These are phyloP conservation scores for Glaucopsyche alexis DNA, from an alignment of 2,888 invertebrate species.

Conservation along the genomic window DNA sequence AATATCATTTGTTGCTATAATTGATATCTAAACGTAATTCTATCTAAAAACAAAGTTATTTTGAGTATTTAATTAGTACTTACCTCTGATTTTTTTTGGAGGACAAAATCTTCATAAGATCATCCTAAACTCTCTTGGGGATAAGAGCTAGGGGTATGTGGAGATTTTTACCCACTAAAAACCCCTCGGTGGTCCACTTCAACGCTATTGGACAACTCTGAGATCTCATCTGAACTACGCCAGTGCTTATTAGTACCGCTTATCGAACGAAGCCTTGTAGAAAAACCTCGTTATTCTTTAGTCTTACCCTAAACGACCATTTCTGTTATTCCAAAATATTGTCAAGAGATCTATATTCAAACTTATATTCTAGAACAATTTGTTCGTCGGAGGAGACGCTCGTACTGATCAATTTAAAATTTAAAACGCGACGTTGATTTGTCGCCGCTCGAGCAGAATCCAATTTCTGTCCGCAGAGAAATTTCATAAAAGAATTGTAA, in stretches of 20 bases:
- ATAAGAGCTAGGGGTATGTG: too few species aligned
- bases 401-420: conserved; percentile 35
- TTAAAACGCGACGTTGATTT: conserved; percentile 34
- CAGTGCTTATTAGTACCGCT: background rate
- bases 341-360: background rate
- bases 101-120: too few species aligned
- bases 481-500: conserved; percentile 21
- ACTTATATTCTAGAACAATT: background rate
- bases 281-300: background rate
- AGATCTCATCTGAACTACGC: too few species aligned
- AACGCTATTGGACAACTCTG: too few species aligned
- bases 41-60: background rate
- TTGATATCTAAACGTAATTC: background rate
- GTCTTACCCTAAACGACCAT: background rate
- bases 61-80: background rate
- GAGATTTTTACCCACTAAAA: too few species aligned
- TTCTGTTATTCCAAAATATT: background rate
- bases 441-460: conserved; percentile 21
- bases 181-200: too few species aligned
- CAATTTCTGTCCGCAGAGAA: background rate
- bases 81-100: too few species aligned
- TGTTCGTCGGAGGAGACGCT: background rate
- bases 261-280: background rate
- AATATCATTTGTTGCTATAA: background rate
- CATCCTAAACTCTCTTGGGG: too few species aligned